These are phyloP conservation scores for Oceanites oceanicus DNA, from an alignment of 2,113 vertebrate species.

Conservation along the genomic window DNA sequence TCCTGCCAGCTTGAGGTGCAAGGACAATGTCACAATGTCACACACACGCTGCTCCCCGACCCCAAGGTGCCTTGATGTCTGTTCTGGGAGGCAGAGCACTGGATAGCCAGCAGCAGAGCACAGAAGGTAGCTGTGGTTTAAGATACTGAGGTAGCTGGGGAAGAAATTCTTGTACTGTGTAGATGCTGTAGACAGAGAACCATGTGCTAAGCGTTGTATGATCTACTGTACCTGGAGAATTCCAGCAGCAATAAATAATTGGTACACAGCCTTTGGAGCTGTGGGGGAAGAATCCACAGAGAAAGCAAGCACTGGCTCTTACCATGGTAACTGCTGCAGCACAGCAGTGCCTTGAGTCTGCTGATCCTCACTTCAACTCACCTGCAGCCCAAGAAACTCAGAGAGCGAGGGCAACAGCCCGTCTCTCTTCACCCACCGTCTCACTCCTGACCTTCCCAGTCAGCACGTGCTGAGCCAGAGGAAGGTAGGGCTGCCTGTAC, in stretches of 20 bases:
- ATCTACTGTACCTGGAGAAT: neutral
- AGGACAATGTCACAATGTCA: neutral
- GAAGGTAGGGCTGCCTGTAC: neutral
- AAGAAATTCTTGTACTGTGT: neutral
- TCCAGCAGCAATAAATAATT: neutral
- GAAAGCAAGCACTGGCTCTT: neutral
- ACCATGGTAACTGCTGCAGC: neutral
- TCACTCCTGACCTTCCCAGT: neutral
- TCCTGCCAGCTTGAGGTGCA: neutral
- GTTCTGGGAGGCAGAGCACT: neutral
- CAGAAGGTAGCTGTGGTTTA: too few species aligned
- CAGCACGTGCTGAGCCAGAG: neutral
- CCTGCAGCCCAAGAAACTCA: rapidly evolving
- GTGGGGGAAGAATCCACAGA: neutral
- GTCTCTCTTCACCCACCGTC: rapidly evolving
- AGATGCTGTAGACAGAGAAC: neutral
- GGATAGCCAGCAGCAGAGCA: neutral
- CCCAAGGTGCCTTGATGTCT: rapidly evolving
- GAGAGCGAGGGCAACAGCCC: neutral
- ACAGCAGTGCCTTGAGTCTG: neutral
- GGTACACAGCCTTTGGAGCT: neutral
- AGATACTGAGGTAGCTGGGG: neutral
- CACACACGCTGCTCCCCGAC: rapidly evolving
- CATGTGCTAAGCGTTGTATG: rapidly evolving
- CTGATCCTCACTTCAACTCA: neutral